Evolutionary conservation across 2,888 invertebrate species (phyloP).

Genomic region (Thumatha senex): DNA sequence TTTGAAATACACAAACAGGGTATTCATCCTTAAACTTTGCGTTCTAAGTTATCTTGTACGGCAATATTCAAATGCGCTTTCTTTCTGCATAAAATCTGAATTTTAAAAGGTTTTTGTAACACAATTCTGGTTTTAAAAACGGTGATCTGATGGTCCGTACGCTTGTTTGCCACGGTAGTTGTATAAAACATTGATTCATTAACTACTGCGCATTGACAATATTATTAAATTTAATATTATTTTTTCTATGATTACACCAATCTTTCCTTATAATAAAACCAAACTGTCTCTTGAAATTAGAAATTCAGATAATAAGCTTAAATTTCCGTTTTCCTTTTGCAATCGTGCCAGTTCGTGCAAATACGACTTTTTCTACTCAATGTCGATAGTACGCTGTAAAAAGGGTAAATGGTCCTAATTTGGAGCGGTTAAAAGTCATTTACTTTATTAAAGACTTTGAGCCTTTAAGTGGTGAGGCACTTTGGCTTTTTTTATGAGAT

Average conservation of each 20-base stretch:
- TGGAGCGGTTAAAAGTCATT: constrained; percentile 32
- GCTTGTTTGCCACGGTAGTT: no score
- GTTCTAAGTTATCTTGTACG: no score
- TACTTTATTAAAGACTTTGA: constrained; percentile 32
- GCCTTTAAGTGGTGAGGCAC: constrained; percentile 14
- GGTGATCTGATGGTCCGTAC: no score
- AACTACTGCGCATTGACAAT: no score
- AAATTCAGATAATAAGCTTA: constrained; percentile 27
- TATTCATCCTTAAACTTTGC: no score
- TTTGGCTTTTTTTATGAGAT: neutral
- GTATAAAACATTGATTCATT: no score
- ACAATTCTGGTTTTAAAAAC: no score
- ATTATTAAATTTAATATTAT: neutral
- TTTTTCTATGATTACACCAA: neutral
- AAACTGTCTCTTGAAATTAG: constrained; percentile 15
- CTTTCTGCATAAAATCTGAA: no score
- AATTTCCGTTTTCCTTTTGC: constrained; percentile 23
- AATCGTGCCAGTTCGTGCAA: constrained; percentile 34
- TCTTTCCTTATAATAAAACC: neutral
- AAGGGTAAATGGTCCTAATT: constrained; percentile 40
- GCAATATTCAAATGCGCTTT: no score
- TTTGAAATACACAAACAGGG: no score
- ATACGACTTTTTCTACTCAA: constrained; percentile 24
- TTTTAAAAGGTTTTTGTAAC: no score
- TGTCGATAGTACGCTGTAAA: constrained; percentile 36